A percentile compares a stretch with the other conserved stretches of the same genome.
Conservation (phyloP, 2,888 invertebrate species). For the Microctonus brassicae region DNA sequence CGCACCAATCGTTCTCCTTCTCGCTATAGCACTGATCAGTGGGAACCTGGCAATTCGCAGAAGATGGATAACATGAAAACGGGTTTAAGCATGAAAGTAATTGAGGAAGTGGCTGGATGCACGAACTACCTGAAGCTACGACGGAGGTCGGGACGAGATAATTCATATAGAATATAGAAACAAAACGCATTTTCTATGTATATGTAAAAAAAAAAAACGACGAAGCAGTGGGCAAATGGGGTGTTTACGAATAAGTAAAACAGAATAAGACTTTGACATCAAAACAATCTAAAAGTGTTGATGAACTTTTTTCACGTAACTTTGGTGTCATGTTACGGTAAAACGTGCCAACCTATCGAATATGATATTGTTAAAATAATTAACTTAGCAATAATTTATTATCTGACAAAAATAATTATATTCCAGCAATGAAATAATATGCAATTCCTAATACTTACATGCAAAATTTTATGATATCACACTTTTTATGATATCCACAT, state of each 20-base stretch:
- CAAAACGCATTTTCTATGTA: no score
- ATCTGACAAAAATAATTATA: no score
- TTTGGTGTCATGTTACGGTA: not conserved
- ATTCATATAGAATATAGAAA: no score
- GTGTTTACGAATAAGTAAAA: not conserved
- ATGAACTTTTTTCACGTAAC: slow-evolving; percentile 19
- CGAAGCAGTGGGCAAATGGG: not conserved
- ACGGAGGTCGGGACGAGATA: slow-evolving; percentile 23
- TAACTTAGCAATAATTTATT: no score
- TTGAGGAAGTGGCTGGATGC: slow-evolving; percentile 49
- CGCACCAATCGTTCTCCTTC: slow-evolving; percentile 9
- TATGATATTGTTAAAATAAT: not conserved
- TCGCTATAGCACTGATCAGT: slow-evolving; percentile 25
- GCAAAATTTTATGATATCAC: no score
- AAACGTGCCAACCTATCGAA: not conserved
- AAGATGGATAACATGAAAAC: slow-evolving; percentile 56
- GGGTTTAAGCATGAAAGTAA: slow-evolving; percentile 63
- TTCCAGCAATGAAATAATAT: no score
- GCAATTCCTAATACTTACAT: no score
- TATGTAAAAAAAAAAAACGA: no score
- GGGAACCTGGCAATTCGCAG: slow-evolving; percentile 50
- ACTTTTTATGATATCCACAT: no score
- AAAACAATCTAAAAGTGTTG: slow-evolving; percentile 17
- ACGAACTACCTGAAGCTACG: slow-evolving; percentile 36
- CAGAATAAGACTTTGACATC: slow-evolving; percentile 12